phyloP scores from a whole-genome alignment of 1,140 invertebrate genomes.

The Bombus confusus region DNA sequence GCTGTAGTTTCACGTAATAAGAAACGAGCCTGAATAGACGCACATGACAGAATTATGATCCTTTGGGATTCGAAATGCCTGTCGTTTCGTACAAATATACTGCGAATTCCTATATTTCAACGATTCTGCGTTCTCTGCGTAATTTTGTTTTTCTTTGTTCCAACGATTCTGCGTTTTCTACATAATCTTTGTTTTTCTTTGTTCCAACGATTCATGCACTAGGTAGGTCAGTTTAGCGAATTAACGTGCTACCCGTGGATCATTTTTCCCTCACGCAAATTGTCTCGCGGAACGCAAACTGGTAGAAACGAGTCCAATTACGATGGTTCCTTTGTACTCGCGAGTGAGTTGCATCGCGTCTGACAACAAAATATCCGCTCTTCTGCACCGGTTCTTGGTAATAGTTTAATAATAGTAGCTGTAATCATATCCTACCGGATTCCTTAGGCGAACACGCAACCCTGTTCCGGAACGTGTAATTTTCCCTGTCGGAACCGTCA shows the following conservation, averaged over 20 bases:
- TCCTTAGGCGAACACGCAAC: constrained; percentile 28
- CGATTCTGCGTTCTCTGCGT: background rate
- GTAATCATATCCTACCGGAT: constrained; percentile 42
- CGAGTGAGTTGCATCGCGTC: background rate
- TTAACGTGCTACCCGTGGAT: constrained; percentile 20
- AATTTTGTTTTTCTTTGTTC: background rate
- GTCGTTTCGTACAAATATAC: background rate
- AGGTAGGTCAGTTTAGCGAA: constrained; percentile 7
- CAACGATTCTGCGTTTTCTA: background rate
- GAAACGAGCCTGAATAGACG: constrained; percentile 35
- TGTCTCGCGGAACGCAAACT: background rate
- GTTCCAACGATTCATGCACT: constrained; percentile 6
- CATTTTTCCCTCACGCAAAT: constrained; percentile 27
- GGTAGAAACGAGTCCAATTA: constrained; percentile 14
- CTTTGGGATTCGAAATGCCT: background rate
- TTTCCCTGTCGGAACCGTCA: constrained; percentile 47
- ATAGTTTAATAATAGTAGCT: constrained; percentile 43
- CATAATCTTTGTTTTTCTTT: background rate
- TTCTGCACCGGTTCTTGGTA: background rate
- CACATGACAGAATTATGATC: constrained; percentile 19
- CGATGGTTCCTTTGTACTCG: background rate
- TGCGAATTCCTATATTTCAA: constrained; percentile 27
- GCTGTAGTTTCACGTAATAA: constrained; percentile 53
- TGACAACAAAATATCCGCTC: constrained; percentile 34
- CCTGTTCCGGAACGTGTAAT: constrained; percentile 26